Conservation (phyloP, 2,797 vertebrate genomes). For the Menidia menidia region DNA sequence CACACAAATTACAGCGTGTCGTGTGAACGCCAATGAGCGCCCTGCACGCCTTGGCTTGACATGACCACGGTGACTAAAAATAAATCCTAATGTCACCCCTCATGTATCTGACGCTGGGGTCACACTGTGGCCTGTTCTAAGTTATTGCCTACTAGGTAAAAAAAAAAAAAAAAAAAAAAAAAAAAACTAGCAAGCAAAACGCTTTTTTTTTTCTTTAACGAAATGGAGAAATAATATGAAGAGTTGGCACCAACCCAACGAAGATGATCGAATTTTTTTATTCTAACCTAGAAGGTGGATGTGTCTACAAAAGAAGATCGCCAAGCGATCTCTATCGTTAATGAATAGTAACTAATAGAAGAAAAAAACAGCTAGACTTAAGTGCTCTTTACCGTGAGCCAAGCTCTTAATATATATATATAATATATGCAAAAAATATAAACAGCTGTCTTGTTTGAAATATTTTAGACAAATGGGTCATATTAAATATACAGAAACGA, state of each 20-base stretch:
- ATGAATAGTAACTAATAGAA: constrained; percentile 2
- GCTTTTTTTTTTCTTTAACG: too few relatives aligned
- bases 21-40: constrained; percentile 47
- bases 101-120: constrained; percentile 12
- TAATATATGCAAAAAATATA: constrained; percentile 50
- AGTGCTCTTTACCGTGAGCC: too few relatives aligned
- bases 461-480: constrained; percentile 57
- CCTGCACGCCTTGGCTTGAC: constrained; percentile 32
- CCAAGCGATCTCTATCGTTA: too few relatives aligned
- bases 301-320: too few relatives aligned
- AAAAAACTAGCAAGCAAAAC: too few relatives aligned
- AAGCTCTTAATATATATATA: too few relatives aligned
- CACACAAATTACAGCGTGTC: constrained; percentile 42
- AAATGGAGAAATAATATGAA: too few relatives aligned
- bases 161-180: neutral
- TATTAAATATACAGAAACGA: constrained; percentile 63
- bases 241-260: too few relatives aligned
- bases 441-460: constrained; percentile 57
- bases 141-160: neutral
- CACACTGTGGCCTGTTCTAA: neutral
- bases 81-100: constrained; percentile 43
- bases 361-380: constrained; percentile 41
- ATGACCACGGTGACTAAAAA: constrained; percentile 38
- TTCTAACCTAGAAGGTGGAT: too few relatives aligned
- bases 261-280: too few relatives aligned